Evolutionary conservation across 2,888 invertebrate species (phyloP), one percentile per base, ranked within the genome.

Genomic region (Panzeria rudis): DNA sequence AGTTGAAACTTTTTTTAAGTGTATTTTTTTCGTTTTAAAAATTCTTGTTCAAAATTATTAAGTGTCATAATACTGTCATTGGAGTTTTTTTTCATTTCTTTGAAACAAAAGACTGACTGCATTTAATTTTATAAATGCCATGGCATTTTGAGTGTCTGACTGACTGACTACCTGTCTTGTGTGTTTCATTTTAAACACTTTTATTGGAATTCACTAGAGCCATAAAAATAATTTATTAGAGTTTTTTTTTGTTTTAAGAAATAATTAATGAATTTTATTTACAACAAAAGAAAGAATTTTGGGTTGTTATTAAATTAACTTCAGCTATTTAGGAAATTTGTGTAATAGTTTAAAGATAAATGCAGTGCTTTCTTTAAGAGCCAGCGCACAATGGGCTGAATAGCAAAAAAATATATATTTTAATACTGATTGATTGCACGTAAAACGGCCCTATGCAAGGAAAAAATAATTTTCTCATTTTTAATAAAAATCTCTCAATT

Each of bases 21-120:
- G 6, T 15, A 29, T 29, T 29, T 15, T 52, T 52, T n/a, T 20
- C 9, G 25, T 5, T 23, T 20, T 32, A 62, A 38, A 11, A 61
- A 20, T 52, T 52, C 52, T 23, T 52, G 50, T 50, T 0, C 9
- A 35, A 47, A 17, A 41, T 35, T 64, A 23, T 62, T 20, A 50
- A 62, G 80, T 80, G 72, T 76, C 69, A 76, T 82, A 76, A 76
- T 64, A 38, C 54, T 82, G 76, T 61, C 69, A 82, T 76, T 75
- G 29, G 25, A n/a, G 17, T 35, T 59, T 47, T 32, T 15, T 44
- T 44, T 29, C 11, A 4, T 13, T 29, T 41, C 20, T 52, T 56
- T 6, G 11, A 9, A 17, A 54, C 35, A 64, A 62, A 38, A 56
- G 52, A 9, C 17, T 17, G 17, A 7, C 11, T 29, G 32, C 8